A percentile compares a stretch with the other conserved stretches of the same genome.
These are phyloP conservation scores for Conops quadrifasciatus DNA, from an alignment of 2,888 invertebrate species.

Conservation along the genomic window DNA sequence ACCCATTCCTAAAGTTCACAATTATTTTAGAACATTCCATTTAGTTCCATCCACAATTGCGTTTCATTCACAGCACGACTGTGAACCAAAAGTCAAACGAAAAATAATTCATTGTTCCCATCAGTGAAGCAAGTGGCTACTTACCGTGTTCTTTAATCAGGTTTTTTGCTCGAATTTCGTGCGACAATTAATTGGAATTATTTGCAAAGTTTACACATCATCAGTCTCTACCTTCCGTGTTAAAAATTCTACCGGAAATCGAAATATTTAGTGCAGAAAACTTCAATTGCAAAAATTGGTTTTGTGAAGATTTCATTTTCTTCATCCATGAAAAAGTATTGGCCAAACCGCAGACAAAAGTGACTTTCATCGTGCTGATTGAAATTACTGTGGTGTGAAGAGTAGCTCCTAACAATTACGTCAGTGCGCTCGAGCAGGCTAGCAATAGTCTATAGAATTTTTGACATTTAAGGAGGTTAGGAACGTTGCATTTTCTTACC, in stretches of 20 bases:
- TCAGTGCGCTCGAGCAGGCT: neutral
- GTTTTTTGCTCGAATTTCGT: constrained; percentile 24
- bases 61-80: constrained; percentile 34
- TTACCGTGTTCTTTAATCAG: constrained; percentile 2
- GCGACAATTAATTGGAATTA: constrained; percentile 15
- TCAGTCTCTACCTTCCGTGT: neutral
- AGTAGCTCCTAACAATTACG: constrained; percentile 9
- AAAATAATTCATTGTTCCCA: constrained; percentile 25
- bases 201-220: neutral
- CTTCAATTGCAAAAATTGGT: constrained; percentile 10
- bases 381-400: constrained; percentile 14
- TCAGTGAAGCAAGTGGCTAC: constrained; percentile 4
- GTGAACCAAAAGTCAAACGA: constrained; percentile 23
- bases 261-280: constrained; percentile 6
- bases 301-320: constrained; percentile 15
- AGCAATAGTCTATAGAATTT: constrained; percentile 14
- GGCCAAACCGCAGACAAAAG: constrained; percentile 8
- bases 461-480: constrained; percentile 31
- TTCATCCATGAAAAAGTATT: constrained; percentile 19
- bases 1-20: constrained; percentile 29
- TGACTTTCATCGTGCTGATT: neutral
- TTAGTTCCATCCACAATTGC: constrained; percentile 24
- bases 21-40: constrained; percentile 36
- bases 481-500: constrained; percentile 25
- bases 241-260: constrained; percentile 7